phyloP scores from a whole-genome alignment of 1,140 invertebrate genomes.

The Carposina sasakii region DNA sequence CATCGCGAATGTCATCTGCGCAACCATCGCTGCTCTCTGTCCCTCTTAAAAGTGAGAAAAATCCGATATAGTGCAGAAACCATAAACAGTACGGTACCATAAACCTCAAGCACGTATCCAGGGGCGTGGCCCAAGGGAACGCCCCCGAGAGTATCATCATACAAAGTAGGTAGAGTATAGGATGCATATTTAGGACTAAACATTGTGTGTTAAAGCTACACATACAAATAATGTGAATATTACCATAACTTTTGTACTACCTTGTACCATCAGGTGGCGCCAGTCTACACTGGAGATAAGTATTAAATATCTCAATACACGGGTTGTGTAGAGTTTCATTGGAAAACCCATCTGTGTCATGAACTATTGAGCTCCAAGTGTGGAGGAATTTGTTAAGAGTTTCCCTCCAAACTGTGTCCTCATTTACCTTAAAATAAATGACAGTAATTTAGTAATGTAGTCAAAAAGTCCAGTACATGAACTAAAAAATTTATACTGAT shows the following conservation, averaged over 20 bases:
- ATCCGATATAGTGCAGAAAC: too few species aligned
- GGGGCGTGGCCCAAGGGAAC: too few species aligned
- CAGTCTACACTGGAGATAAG: constrained; percentile 87
- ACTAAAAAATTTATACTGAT: too few species aligned
- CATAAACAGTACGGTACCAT: too few species aligned
- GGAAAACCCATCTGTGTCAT: constrained; percentile 74
- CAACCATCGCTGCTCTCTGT: constrained; percentile 35
- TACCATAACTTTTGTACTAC: constrained; percentile 25
- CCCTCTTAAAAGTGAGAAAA: constrained; percentile 44
- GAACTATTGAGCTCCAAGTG: constrained; percentile 82
- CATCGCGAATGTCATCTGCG: constrained; percentile 51
- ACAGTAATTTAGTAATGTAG: background rate
- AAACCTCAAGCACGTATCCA: too few species aligned
- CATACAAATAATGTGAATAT: too few species aligned
- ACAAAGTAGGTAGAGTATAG: too few species aligned
- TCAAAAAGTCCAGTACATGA: constrained; percentile 10
- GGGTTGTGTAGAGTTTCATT: constrained; percentile 72
- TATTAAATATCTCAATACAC: constrained; percentile 80
- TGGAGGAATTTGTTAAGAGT: constrained; percentile 87
- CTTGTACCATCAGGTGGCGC: constrained; percentile 86
- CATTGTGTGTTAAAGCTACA: too few species aligned
- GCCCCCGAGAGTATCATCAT: too few species aligned
- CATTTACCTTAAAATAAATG: constrained; percentile 48
- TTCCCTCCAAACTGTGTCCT: constrained; percentile 79
- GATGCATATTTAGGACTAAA: too few species aligned